phyloP scores from a whole-genome alignment of 2,888 invertebrate genomes.

The Epiblema foenella region DNA sequence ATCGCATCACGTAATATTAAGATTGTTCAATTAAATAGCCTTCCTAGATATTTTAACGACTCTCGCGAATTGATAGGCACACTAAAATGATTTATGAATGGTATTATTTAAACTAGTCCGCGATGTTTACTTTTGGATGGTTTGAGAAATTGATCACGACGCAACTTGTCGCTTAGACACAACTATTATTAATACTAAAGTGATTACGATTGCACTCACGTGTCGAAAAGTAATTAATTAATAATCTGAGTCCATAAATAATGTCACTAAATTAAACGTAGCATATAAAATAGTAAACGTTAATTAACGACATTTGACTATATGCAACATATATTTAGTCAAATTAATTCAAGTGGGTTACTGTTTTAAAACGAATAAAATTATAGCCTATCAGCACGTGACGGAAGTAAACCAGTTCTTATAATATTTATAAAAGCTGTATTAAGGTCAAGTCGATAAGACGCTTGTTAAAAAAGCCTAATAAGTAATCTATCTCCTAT shows the following conservation, averaged over 20 bases:
- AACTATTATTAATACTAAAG: not conserved
- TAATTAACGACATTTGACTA: not conserved
- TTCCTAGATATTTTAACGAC: conserved; percentile 27
- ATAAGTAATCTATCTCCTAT: not conserved
- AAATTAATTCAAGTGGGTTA: not conserved
- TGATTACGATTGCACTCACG: not conserved
- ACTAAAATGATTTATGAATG: conserved; percentile 38
- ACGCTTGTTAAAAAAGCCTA: not conserved
- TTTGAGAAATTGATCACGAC: conserved; percentile 6
- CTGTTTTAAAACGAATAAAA: not conserved
- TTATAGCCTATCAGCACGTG: not conserved
- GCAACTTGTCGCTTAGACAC: conserved; percentile 24
- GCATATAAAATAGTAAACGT: not conserved
- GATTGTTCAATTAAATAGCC: conserved; percentile 33
- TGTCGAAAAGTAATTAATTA: not conserved
- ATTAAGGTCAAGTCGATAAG: conserved; percentile 24
- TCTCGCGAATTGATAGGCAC: conserved; percentile 33
- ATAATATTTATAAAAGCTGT: not conserved
- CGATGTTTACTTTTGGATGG: conserved; percentile 35
- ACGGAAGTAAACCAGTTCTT: conserved; percentile 5
- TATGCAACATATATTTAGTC: not conserved
- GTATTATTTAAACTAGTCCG: conserved; percentile 21
- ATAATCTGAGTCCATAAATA: not conserved
- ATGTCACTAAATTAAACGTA: not conserved
- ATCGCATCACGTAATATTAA: conserved; percentile 34